These are phyloP conservation scores for Paramisgurnus dabryanus DNA, from an alignment of 2,113 vertebrate genomes.

Conservation along the genomic window DNA sequence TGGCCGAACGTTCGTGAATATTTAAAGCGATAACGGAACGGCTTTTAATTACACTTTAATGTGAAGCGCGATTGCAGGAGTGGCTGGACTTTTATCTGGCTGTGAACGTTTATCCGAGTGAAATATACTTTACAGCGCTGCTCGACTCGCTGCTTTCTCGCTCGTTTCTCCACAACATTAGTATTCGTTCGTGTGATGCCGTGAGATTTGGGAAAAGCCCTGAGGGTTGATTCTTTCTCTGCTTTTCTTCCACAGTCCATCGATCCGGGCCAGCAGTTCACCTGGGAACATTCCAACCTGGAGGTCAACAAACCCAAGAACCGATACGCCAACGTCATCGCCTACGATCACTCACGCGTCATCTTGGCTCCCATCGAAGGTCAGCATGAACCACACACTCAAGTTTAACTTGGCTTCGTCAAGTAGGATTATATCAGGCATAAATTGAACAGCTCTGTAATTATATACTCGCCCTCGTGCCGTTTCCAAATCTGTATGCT, in stretches of 20 bases:
- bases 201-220: slow-evolving; percentile 27
- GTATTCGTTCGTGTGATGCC: slow-evolving; percentile 9
- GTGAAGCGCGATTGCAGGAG: neutral
- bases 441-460: too few species aligned
- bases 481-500: too few species aligned
- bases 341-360: slow-evolving; percentile 96
- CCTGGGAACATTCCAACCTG: slow-evolving; percentile 98
- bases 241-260: slow-evolving; percentile 82
- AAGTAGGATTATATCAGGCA: too few species aligned
- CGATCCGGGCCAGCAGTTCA: slow-evolving; percentile 98
- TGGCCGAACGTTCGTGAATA: slow-evolving; percentile 48
- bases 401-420: neutral
- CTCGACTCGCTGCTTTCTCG: neutral
- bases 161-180: neutral
- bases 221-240: slow-evolving; percentile 29
- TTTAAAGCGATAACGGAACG: slow-evolving; percentile 50
- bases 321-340: slow-evolving; percentile 97
- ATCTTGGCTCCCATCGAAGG: slow-evolving; percentile 95
- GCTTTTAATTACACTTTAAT: slow-evolving; percentile 54
- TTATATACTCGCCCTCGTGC: too few species aligned
- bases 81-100: neutral
- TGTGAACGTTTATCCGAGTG: neutral
- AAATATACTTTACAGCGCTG: neutral
- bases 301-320: slow-evolving; percentile 99
- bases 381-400: slow-evolving; percentile 61